Conservation (phyloP, 2,888 invertebrate species). For the Volucella inanis region DNA sequence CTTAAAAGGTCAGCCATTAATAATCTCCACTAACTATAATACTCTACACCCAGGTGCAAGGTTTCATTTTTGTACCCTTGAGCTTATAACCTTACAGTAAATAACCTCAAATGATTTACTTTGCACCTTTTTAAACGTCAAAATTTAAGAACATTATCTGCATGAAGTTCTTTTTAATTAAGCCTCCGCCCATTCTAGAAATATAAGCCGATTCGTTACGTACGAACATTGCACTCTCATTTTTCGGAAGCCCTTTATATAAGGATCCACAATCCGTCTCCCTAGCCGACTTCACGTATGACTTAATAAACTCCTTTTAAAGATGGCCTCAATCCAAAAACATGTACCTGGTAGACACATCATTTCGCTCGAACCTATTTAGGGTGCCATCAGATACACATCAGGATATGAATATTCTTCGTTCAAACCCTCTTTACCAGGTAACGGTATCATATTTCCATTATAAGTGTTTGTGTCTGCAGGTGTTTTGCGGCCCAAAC, state of each 20-base stretch:
- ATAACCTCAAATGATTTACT: slow-evolving; percentile 21
- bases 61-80: background rate
- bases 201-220: background rate
- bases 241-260: background rate
- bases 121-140: slow-evolving; percentile 35
- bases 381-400: slow-evolving; percentile 36
- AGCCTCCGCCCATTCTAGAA: slow-evolving; percentile 6
- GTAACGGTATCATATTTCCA: slow-evolving; percentile 65
- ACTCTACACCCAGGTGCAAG: too few relatives aligned
- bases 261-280: slow-evolving; percentile 3
- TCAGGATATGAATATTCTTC: slow-evolving; percentile 47
- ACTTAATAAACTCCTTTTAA: slow-evolving; percentile 59
- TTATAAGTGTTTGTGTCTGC: slow-evolving; percentile 70
- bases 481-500: slow-evolving; percentile 68
- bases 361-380: slow-evolving; percentile 56
- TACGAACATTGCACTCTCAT: slow-evolving; percentile 12
- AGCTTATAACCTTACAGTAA: slow-evolving; percentile 5
- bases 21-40: too few relatives aligned
- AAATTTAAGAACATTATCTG: slow-evolving; percentile 36
- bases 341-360: slow-evolving; percentile 39
- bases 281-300: slow-evolving; percentile 38
- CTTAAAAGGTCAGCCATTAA: too few relatives aligned
- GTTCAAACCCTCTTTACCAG: slow-evolving; percentile 6
- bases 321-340: background rate
- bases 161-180: slow-evolving; percentile 35